Conservation (phyloP, 2,797 vertebrate genomes). For the Choloepus didactylus region DNA sequence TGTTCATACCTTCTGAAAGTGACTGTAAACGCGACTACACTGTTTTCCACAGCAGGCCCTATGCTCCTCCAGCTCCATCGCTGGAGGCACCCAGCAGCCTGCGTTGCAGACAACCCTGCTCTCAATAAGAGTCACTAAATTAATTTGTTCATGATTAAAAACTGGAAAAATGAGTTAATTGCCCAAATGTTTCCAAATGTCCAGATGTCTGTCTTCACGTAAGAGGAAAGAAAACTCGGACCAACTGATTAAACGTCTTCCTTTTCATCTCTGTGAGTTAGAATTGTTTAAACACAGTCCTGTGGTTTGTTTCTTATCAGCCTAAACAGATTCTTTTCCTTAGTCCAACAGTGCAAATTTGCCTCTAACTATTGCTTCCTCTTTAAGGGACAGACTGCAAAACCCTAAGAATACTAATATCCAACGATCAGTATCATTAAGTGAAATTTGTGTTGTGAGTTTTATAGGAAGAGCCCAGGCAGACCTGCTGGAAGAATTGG, state of each 20-base stretch:
- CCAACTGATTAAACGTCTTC: conserved; percentile 53
- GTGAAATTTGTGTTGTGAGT: conserved; percentile 28
- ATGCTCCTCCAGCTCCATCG: neutral
- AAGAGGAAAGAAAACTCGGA: conserved; percentile 22
- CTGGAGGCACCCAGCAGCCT: neutral
- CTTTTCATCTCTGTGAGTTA: conserved; percentile 55
- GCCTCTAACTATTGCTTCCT: neutral
- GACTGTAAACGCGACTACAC: neutral
- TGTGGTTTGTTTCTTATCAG: conserved; percentile 32
- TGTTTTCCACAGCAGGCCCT: conserved; percentile 31
- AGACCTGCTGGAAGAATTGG: conserved; percentile 2
- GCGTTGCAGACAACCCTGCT: conserved; percentile 6
- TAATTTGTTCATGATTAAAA: conserved; percentile 67
- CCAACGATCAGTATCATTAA: conserved; percentile 53
- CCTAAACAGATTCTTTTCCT: neutral
- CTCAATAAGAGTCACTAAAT: conserved; percentile 44
- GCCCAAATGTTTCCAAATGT: conserved; percentile 61
- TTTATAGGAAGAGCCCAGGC: conserved; percentile 34
- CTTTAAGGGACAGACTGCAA: conserved; percentile 36
- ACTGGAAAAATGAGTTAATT: conserved; percentile 44
- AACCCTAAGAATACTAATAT: conserved; percentile 50
- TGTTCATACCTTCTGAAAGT: neutral
- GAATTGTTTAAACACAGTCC: conserved; percentile 28
- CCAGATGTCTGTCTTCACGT: conserved; percentile 53
- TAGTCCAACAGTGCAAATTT: conserved; percentile 21